A percentile compares a stretch with the other conserved stretches of the same genome.
Evolutionary conservation across 2,888 invertebrate genomes (phyloP).

Genomic region (Melipona bicolor): DNA sequence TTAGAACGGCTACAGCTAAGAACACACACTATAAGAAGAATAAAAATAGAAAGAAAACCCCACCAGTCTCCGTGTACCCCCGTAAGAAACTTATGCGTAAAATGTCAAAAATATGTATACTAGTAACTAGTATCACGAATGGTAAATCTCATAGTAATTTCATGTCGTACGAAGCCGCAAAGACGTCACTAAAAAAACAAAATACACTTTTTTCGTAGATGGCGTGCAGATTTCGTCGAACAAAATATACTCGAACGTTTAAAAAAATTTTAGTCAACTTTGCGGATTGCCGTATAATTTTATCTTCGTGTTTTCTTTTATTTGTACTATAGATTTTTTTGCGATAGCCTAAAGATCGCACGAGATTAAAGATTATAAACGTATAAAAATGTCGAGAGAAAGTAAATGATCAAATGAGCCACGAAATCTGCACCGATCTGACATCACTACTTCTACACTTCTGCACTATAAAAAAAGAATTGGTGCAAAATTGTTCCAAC

Average conservation of each 20-base stretch:
- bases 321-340: background rate
- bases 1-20: conserved; percentile 70
- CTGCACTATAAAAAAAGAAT: conserved; percentile 60
- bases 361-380: too few relatives aligned
- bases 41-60: conserved; percentile 44
- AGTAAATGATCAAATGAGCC: background rate
- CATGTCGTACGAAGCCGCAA: conserved; percentile 42
- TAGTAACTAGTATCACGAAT: background rate
- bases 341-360: background rate
- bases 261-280: too few relatives aligned
- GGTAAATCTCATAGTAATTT: conserved; percentile 16
- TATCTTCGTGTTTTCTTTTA: background rate
- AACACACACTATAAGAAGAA: conserved; percentile 68
- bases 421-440: conserved; percentile 61
- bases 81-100: conserved; percentile 11
- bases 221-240: conserved; percentile 59
- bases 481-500: conserved; percentile 56
- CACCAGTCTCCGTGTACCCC: background rate
- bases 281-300: background rate
- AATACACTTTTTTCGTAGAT: conserved; percentile 44
- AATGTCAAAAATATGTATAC: conserved; percentile 19
- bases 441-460: conserved; percentile 60
- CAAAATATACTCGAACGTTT: background rate
- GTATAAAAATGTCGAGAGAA: too few relatives aligned
- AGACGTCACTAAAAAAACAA: conserved; percentile 58